Conservation (phyloP, 2,113 vertebrate species). For the Brienomyrus brachyistius region DNA sequence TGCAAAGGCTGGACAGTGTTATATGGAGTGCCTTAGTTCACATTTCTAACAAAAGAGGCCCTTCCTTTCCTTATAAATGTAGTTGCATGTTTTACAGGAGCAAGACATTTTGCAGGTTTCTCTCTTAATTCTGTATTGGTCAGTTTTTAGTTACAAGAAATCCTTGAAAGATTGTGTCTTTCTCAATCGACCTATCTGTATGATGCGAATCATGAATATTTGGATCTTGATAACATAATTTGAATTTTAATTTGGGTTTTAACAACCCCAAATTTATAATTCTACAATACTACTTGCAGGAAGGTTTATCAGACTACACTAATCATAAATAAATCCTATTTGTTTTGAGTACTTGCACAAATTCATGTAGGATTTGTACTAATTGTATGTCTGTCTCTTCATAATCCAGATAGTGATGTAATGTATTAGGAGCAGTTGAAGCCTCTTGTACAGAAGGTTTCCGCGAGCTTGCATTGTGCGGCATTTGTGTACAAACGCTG, state of each 20-base stretch:
- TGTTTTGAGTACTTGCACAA: constrained; percentile 31
- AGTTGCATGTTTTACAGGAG: neutral
- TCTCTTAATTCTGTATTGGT: neutral
- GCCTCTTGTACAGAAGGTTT: neutral
- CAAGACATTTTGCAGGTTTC: neutral
- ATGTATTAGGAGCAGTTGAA: constrained; percentile 12
- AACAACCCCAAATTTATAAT: neutral
- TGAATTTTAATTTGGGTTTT: neutral
- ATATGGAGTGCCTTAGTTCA: neutral
- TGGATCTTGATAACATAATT: neutral
- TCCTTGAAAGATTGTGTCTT: neutral
- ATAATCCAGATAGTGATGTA: constrained; percentile 21
- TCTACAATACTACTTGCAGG: neutral
- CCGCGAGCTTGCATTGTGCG: constrained; percentile 12
- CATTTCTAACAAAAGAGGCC: neutral
- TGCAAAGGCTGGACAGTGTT: neutral
- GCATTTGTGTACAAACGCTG: constrained; percentile 12
- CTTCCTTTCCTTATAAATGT: neutral
- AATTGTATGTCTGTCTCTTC: constrained; percentile 30
- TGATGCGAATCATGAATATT: neutral
- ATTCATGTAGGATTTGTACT: constrained; percentile 38
- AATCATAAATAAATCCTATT: constrained; percentile 7
- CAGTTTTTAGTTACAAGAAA: neutral
- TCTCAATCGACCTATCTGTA: neutral
- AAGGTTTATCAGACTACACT: neutral